Evolutionary conservation across 2,113 vertebrate species (phyloP), one percentile per base, ranked within the genome.

Genomic region (Oncorhynchus mykiss): DNA sequence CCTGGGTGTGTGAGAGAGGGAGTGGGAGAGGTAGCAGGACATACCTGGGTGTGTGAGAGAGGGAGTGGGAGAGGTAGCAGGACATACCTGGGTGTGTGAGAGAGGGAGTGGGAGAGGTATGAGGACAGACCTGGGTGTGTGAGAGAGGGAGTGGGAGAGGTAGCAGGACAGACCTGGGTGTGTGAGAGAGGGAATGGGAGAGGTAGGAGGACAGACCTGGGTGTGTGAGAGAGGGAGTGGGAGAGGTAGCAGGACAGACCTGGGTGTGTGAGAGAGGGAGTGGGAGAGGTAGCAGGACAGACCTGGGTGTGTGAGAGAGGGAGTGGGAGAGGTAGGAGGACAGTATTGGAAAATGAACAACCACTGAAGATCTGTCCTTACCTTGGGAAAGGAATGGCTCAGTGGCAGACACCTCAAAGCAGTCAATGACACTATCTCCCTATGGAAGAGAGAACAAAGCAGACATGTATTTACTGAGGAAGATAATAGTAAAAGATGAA

Each of bases 391-490:
- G 87, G 0, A 91, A 91, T 0, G 93, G 94, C 81, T 95, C 93
- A 0, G 87, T 66, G 0, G 90, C 74, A 5, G 88, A 86, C n/a
- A 91, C 92, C 88, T 99, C 96, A 0, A 96, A 95, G 85, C 96
- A 97, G 84, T 95, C 94, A 0, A 97, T 83, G 67, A 89, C 92
- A 27, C 89, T 93, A 83, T 97, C 96, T 2, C 96, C 96, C 97
- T 99, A 90, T 13, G 84, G 65, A 85, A 48, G 70, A 51, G 34
- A 75, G 67, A 66, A 75, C 22, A 4, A 51, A 57, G 25, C 12
- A n/a, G 59, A 20, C 25, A 67, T 20, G 18, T 14, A n/a, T 34
- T 29, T 31, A 31, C 66, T 34, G 4, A 67, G 25, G 27, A 45
- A 45, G 8, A 45, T 11, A 11, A 45, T 8, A n/a, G 5, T 29